Evolutionary conservation across 1,140 invertebrate species (phyloP).

Genomic region (Orius insidiosus): DNA sequence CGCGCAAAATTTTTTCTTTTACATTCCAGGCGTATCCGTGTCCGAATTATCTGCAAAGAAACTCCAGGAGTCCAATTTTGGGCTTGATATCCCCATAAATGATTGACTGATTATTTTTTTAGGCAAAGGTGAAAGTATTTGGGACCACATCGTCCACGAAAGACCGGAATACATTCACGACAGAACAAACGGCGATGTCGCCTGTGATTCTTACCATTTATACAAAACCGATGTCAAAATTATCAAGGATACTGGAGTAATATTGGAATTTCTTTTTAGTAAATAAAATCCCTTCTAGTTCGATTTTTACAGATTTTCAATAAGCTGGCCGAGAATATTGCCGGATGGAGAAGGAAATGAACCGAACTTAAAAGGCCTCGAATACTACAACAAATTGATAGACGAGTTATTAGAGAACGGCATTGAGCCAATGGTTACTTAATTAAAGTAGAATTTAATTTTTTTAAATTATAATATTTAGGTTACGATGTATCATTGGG

Average conservation of each 20-base stretch:
- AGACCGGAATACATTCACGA: slow-evolving; percentile 32
- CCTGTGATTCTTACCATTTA: slow-evolving; percentile 38
- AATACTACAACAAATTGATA: slow-evolving; percentile 32
- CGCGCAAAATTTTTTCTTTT: too few relatives aligned
- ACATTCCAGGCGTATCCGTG: too few relatives aligned
- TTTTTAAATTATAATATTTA: slow-evolving; percentile 13
- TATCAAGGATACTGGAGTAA: slow-evolving; percentile 30
- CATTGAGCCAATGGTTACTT: slow-evolving; percentile 38
- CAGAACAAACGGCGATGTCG: slow-evolving; percentile 35
- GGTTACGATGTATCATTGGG: slow-evolving; percentile 35
- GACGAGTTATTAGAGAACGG: slow-evolving; percentile 26
- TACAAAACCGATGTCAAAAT: slow-evolving; percentile 33
- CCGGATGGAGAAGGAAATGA: slow-evolving; percentile 34
- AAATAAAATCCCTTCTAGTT: slow-evolving; percentile 20
- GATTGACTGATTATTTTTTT: too few relatives aligned
- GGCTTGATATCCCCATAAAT: too few relatives aligned
- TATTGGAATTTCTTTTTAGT: not conserved
- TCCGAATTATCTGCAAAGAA: too few relatives aligned
- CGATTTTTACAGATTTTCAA: slow-evolving; percentile 42
- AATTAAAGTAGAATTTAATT: not conserved
- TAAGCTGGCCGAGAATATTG: slow-evolving; percentile 44
- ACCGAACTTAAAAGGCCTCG: slow-evolving; percentile 36
- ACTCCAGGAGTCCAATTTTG: too few relatives aligned
- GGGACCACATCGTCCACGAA: slow-evolving; percentile 23
- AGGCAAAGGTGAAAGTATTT: slow-evolving; percentile 25